Evolutionary conservation across 2,888 invertebrate species (phyloP), one percentile per base, ranked within the genome.

Genomic region (Metalampra italica): DNA sequence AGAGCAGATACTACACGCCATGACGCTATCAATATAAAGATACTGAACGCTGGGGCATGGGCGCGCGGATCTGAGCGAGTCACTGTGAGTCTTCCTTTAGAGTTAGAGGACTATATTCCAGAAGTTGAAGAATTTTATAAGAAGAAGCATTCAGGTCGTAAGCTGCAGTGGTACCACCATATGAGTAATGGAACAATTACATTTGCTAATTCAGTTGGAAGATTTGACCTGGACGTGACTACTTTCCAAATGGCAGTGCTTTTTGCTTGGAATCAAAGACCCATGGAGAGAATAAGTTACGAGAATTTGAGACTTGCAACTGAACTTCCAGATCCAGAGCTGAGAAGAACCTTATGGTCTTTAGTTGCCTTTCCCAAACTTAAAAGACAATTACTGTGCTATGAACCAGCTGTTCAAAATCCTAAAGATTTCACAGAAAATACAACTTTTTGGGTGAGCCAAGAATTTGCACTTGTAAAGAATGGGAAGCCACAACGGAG

Each of bases 231-330:
- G 65, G 99, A 99, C 78, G 98, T 99, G 7, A 99, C 99, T 11
- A 99, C 99, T 29, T 99, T 99, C 86, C 99, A 99, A 93, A 98
- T 99, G 98, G 98, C 98, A 37, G 98, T 99, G 12, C 90, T 99
- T 40, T 99, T 98, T 89, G 97, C 98, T 12, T 99, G 98, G 98
- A 99, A 99, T 90, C 98, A 98, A 78, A 92, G 98, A 57, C 97
- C 97, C 1, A 90, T 93, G 63, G 98, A 98, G 69, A 95, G 93
- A 82, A 94, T 99, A 54, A 95, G 96, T n/a, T 98, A 98, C 72
- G 99, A 99, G 86, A 98, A 98, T 88, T 91, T 99, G 51, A 92
- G 97, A 66, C 90, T 99, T 59, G 98, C 99, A 3, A 99, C 99
- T 1, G 98, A 99, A 84, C 90, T 99, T 58, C 98, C 99, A 14